Evolutionary conservation across 2,113 vertebrate genomes (phyloP).

Genomic region (Cyrtonyx montezumae): DNA sequence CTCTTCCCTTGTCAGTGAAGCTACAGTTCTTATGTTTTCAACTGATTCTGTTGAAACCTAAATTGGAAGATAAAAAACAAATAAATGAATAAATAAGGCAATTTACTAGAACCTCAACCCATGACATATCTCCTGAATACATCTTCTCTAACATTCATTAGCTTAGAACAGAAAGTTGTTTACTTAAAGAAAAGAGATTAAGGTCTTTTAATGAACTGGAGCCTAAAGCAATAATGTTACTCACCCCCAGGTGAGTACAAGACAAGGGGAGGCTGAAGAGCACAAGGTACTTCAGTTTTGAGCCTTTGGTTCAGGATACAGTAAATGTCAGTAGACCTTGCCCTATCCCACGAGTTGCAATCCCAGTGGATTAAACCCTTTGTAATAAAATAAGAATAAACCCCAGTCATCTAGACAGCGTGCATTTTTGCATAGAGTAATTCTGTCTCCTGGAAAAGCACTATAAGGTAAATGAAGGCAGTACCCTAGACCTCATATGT

Average conservation of each 20-base stretch:
- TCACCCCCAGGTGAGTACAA: background rate
- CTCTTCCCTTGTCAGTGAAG: constrained; percentile 69
- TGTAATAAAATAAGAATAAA: background rate
- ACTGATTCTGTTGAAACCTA: constrained; percentile 75
- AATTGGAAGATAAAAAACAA: constrained; percentile 20
- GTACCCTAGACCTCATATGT: background rate
- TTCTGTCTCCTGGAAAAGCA: background rate
- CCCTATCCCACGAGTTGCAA: background rate
- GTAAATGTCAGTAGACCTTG: background rate
- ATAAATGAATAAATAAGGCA: background rate
- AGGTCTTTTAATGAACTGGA: background rate
- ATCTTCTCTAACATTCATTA: background rate
- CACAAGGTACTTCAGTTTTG: background rate
- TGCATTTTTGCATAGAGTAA: background rate
- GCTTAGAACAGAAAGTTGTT: background rate
- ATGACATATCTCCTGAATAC: background rate
- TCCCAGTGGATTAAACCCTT: fast-evolving
- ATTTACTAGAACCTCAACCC: background rate
- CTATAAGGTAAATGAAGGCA: background rate
- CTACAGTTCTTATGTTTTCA: constrained; percentile 74
- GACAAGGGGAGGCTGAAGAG: background rate
- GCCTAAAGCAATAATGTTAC: background rate
- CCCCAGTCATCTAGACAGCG: too few relatives aligned
- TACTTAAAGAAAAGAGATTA: background rate
- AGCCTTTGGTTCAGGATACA: background rate